Evolutionary conservation across 2,888 invertebrate genomes (phyloP).

Genomic region (Ischnus inquisitorius): DNA sequence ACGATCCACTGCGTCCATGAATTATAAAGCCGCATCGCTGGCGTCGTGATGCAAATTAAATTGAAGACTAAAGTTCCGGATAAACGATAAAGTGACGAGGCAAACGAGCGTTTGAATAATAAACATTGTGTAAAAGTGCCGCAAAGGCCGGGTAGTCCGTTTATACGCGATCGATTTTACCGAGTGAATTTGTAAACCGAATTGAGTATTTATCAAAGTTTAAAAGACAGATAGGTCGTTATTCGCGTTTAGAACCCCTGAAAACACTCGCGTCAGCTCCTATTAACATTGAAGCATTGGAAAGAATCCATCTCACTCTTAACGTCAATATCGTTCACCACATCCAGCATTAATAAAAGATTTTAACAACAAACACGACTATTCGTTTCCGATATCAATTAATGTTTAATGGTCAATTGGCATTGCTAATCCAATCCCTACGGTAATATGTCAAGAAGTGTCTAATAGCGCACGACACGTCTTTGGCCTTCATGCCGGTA

Average conservation of each 20-base stretch:
- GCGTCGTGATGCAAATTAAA: not conserved
- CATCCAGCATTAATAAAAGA: not conserved
- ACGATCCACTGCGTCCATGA: not conserved
- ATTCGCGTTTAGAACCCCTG: too few species aligned
- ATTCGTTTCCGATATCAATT: not conserved
- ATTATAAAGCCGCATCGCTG: not conserved
- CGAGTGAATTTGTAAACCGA: too few species aligned
- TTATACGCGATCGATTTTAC: too few species aligned
- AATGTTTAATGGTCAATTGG: not conserved
- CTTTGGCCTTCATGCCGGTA: slow-evolving; percentile 18
- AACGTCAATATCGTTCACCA: not conserved
- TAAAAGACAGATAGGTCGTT: too few species aligned
- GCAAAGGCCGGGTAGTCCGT: too few species aligned
- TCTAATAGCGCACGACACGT: slow-evolving; percentile 24
- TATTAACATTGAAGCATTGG: too few species aligned
- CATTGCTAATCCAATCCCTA: not conserved
- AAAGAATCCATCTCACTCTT: not conserved
- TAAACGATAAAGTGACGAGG: not conserved
- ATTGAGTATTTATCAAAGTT: too few species aligned
- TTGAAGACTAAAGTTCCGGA: not conserved
- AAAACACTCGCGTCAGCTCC: too few species aligned
- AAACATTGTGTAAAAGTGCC: too few species aligned
- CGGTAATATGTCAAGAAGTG: not conserved
- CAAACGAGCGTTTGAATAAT: not conserved
- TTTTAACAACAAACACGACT: not conserved